phyloP scores from a whole-genome alignment of 92 coral and sea anemone genomes.

The Epizoanthus rinbou region DNA sequence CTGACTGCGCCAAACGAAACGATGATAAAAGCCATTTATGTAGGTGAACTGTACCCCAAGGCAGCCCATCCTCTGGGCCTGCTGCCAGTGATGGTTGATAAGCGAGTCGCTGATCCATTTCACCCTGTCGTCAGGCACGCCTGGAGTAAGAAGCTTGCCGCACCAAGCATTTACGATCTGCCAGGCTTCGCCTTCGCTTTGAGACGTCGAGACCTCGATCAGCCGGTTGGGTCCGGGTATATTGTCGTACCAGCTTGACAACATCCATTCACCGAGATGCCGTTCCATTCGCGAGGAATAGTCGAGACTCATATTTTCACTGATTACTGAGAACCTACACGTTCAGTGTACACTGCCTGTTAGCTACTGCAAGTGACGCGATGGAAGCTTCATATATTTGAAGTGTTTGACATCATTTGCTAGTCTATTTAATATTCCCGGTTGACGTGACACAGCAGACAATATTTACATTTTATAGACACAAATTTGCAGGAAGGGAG shows the following conservation, averaged over 20 bases:
- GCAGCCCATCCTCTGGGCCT: slow-evolving; percentile 85
- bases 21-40: slow-evolving; percentile 88
- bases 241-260: slow-evolving; percentile 91
- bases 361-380: too few species aligned
- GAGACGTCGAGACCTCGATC: slow-evolving; percentile 77
- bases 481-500: too few species aligned
- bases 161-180: slow-evolving; percentile 66
- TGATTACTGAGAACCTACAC: too few species aligned
- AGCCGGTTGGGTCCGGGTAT: slow-evolving; percentile 87
- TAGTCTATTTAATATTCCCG: too few species aligned
- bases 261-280: slow-evolving; percentile 89
- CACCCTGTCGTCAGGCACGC: slow-evolving; percentile 70
- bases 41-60: slow-evolving; percentile 88
- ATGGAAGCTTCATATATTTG: too few species aligned
- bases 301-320: slow-evolving; percentile 13
- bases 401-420: too few species aligned
- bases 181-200: slow-evolving; percentile 67
- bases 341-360: too few species aligned
- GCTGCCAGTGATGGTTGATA: slow-evolving; percentile 75
- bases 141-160: slow-evolving; percentile 74
- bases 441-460: too few species aligned
- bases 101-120: slow-evolving; percentile 71
- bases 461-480: too few species aligned
- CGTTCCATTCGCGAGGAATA: slow-evolving; percentile 54
- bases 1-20: slow-evolving; percentile 85